Evolutionary conservation across 2,113 vertebrate genomes (phyloP).

Genomic region (Delphinapterus leucas): DNA sequence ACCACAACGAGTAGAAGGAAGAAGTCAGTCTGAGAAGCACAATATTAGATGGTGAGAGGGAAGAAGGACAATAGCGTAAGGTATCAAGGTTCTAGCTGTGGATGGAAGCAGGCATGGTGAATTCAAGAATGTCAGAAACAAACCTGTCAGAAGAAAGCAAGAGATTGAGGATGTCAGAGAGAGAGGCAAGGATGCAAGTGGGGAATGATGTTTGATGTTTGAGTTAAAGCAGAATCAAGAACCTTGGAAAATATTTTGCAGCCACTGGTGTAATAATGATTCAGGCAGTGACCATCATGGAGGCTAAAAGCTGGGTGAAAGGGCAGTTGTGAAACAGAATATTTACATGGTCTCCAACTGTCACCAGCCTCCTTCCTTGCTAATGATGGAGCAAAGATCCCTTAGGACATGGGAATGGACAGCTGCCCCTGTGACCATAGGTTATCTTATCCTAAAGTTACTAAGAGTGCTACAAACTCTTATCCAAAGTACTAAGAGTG

Average conservation of each 20-base stretch:
- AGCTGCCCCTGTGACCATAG: not conserved
- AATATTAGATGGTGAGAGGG: not conserved
- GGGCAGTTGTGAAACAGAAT: not conserved
- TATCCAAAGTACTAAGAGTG: not conserved
- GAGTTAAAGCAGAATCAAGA: not conserved
- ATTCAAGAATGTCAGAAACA: not conserved
- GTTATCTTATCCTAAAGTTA: too few relatives aligned
- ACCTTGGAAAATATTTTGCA: not conserved
- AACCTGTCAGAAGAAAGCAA: not conserved
- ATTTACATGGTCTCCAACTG: too few relatives aligned
- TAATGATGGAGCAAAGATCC: not conserved
- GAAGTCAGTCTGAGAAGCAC: rapidly evolving
- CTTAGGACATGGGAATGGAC: not conserved
- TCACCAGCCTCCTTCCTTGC: not conserved
- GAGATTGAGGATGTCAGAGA: not conserved
- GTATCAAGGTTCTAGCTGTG: not conserved
- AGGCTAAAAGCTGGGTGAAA: not conserved
- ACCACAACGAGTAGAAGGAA: not conserved
- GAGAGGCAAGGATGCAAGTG: too few relatives aligned
- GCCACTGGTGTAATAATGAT: not conserved
- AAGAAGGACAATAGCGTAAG: too few relatives aligned
- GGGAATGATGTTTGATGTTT: not conserved
- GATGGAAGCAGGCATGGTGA: not conserved
- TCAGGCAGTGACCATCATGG: not conserved
- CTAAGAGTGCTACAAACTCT: too few relatives aligned